Evolutionary conservation across 2,797 vertebrate genomes (phyloP), one percentile per base, ranked within the genome.

Genomic region (Anas acuta): DNA sequence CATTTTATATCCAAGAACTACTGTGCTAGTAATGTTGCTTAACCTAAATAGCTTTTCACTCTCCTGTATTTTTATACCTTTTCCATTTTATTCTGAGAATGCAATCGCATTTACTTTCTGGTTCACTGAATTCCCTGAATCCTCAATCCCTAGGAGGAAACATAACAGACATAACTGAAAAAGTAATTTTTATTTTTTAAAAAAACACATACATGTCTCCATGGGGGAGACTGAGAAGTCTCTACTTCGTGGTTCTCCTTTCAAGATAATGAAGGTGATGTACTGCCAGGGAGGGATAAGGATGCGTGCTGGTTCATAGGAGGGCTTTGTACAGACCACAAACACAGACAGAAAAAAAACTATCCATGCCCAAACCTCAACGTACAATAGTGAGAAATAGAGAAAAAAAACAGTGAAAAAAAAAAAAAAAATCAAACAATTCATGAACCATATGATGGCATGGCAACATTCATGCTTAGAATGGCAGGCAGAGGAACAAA

Each of bases 51-150:
- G 49, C 81, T 83, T 90, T 85, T 49, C 87, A 71, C 22, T 93
- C 57, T 57, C 61, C 49, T 61, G n/a, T 57, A 25, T 80, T 94
- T 93, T 94, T 65, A 70, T 87, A 69, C 72, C 75, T 89, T 87
- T 69, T 65, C 41, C 51, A 85, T 93, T 94, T 92, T 69, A 87
- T 23, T 89, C 45, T 9, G 47, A 89, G 72, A 84, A 91, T 57
- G 75, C 67, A 94, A 92, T 90, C 7, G 1, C 57, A 21, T 94
- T 95, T 95, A 19, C 71, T 96, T 95, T 92, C 93, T 88, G 84
- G 51, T 92, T 96, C 92, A 86, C 56, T 84, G 94, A 81, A 43
- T 95, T 90, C 86, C 58, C 75, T 95, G 84, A 89, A 51, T 89
- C 43, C 86, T 76, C 73, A 47, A 0, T 51, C 39, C 80, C 84